Percentiles rank a stretch among this genome's conserved stretches.
Evolutionary conservation across 1,140 invertebrate species (phyloP).

Genomic region (Drosophila sechellia): DNA sequence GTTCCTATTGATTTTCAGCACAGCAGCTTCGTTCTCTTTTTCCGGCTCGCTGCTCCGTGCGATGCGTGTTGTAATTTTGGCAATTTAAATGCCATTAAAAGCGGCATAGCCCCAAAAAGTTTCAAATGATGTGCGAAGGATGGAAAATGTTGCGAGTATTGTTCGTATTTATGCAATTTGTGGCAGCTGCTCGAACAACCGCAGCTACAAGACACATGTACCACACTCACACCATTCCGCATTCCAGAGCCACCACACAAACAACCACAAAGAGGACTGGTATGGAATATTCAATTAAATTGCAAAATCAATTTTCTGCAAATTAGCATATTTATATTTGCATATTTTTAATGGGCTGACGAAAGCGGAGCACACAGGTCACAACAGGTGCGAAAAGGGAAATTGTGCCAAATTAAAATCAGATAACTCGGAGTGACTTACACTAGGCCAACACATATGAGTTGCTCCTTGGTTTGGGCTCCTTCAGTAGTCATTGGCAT

Average conservation of each 20-base stretch:
- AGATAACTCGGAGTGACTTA: constrained; percentile 76
- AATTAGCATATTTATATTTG: constrained; percentile 82
- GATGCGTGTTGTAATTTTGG: constrained; percentile 72
- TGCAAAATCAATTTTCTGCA: constrained; percentile 78
- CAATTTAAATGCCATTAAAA: constrained; percentile 81
- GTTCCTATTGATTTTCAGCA: constrained; percentile 66
- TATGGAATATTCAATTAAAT: constrained; percentile 78
- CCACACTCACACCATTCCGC: constrained; percentile 8
- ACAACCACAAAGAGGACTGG: constrained; percentile 29
- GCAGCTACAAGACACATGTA: constrained; percentile 54
- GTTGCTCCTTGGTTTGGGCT: neutral
- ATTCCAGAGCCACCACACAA: constrained; percentile 8
- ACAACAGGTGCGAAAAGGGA: constrained; percentile 76
- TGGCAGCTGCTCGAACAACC: constrained; percentile 76
- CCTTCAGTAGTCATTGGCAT: constrained; percentile 33
- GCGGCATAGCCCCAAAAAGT: constrained; percentile 69
- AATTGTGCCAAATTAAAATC: constrained; percentile 81
- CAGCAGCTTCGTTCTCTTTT: neutral
- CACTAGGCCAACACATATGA: constrained; percentile 30
- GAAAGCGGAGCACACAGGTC: constrained; percentile 29
- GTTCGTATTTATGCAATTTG: constrained; percentile 78
- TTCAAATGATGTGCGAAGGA: constrained; percentile 75
- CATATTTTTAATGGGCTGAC: constrained; percentile 60
- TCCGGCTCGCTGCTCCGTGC: constrained; percentile 16
- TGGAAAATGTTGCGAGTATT: constrained; percentile 51